phyloP scores from a whole-genome alignment of 2,113 vertebrate genomes.

The Microtus pennsylvanicus region DNA sequence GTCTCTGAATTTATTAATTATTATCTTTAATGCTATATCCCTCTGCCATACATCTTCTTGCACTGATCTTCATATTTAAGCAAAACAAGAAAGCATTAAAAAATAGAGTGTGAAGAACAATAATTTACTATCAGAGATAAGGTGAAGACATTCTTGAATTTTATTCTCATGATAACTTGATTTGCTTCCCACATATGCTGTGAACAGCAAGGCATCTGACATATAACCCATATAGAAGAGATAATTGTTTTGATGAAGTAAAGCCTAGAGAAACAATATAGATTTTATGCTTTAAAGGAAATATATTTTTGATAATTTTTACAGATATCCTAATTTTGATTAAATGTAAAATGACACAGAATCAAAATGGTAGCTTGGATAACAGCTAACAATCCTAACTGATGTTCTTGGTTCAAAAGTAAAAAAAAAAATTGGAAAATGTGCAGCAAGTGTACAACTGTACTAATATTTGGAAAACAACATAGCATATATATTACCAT shows the following conservation, averaged over 20 bases:
- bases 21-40: neutral
- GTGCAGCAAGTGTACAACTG: neutral
- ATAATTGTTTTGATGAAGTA: neutral
- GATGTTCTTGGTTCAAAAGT: neutral
- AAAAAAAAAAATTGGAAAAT: neutral
- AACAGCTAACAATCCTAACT: neutral
- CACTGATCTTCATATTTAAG: neutral
- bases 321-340: neutral
- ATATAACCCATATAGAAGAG: neutral
- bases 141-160: conserved; percentile 11
- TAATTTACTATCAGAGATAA: neutral
- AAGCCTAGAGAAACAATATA: neutral
- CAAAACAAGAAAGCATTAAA: neutral
- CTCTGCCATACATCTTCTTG: neutral
- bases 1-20: conserved; percentile 5
- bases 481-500: no score
- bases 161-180: neutral
- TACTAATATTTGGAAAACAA: neutral
- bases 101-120: neutral
- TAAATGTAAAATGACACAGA: neutral
- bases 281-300: neutral
- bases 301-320: neutral
- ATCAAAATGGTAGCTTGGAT: neutral
- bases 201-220: conserved; percentile 23
- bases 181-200: neutral